Base-by-base conservation (phyloP, 2,888 invertebrate species). In the Brenthis daphne region DNA sequence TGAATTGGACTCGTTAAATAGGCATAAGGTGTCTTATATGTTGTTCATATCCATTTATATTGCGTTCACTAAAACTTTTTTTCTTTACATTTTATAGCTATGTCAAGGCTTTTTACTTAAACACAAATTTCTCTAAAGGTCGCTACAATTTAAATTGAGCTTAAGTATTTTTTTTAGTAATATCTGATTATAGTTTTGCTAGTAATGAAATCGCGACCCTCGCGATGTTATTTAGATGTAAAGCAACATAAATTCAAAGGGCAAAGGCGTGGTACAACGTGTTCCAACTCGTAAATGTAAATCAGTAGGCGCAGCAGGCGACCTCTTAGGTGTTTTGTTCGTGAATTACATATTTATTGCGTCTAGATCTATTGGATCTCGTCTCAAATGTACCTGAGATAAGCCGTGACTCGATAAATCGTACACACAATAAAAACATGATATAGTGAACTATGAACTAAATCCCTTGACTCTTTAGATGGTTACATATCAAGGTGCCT, bases 241-340 rank as follows among this genome's bases (percentile, higher is more conserved):
- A 82, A 76, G 74, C 73, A 74, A 85, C 82, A 84, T 88, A 86
- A 87, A 87, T 86, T 80, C 82, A 90, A 90, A 90, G 89, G 88
- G 90, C 86, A 88, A 79, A 87, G 88, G 90, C 89, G 89, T 85
- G 87, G 85, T 80, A 78, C 81, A 83, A 82, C 81, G 77, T 84
- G 82, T 81, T 79, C 72, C 74, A 74, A 73, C 80, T 85, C 83
- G 85, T 89, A 87, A 90, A 88, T 87, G 85, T 85, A 79, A 77
- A 86, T 90, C 86, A 87, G 85, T 85, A 84, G 84, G 84, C 89
- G 80, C 90, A 90, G 89, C 90, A 85, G 89, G 89, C 86, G 86
- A 90, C 89, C 89, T 87, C 86, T 86, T 83, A 82, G 85, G 84
- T 84, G 88, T 88, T 87, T 87, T 86, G 86, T 87, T 87, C 87